phyloP scores from a whole-genome alignment of 2,113 vertebrate species.

The Empidonax alnorum region DNA sequence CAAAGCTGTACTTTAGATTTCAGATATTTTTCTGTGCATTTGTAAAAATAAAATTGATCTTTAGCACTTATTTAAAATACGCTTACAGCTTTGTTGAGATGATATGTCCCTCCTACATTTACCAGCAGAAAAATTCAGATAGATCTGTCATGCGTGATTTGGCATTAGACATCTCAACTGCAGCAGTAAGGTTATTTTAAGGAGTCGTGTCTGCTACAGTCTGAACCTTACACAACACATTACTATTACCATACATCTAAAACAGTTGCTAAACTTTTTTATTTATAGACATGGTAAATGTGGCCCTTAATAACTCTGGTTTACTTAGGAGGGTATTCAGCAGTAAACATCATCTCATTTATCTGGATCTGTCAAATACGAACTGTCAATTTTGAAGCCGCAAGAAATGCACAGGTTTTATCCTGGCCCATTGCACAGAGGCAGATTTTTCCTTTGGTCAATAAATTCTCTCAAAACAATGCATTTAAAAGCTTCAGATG shows the following conservation, averaged over 20 bases:
- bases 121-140: neutral
- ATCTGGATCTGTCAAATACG: neutral
- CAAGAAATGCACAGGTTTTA: neutral
- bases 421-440: neutral
- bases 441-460: neutral
- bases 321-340: neutral
- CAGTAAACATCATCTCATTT: neutral
- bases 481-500: neutral
- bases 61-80: neutral
- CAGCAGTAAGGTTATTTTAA: neutral
- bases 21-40: neutral
- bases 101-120: neutral
- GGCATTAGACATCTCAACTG: neutral
- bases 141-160: neutral
- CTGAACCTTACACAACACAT: neutral
- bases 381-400: neutral
- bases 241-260: neutral
- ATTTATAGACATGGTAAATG: neutral
- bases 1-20: neutral
- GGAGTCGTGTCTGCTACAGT: neutral
- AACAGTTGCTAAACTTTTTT: neutral
- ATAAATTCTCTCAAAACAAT: neutral
- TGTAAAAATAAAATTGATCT: constrained; percentile 3
- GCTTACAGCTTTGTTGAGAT: neutral
- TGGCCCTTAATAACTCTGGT: neutral